These are phyloP conservation scores for Scomber scombrus DNA, from an alignment of 2,113 vertebrate species.

Conservation along the genomic window DNA sequence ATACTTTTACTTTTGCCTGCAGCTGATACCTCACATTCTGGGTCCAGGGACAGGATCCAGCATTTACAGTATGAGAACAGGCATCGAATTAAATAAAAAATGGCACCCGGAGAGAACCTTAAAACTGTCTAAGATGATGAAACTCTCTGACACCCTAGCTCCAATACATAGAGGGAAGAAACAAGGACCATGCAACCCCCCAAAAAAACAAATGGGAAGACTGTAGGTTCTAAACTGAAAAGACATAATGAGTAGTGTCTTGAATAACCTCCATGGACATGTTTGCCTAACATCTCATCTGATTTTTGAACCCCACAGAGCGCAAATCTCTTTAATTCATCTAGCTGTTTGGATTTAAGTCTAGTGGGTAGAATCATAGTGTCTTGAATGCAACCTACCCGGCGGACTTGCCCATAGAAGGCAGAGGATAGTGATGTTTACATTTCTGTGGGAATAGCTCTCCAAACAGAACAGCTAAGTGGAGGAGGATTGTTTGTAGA, in stretches of 20 bases:
- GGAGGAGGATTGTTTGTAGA: conserved; percentile 73
- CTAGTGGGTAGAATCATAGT: conserved; percentile 2
- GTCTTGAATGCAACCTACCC: conserved; percentile 37
- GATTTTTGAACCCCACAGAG: conserved; percentile 49
- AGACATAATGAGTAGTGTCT: conserved; percentile 53
- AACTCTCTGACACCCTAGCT: conserved; percentile 51
- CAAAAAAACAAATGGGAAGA: conserved; percentile 38
- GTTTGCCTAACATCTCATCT: conserved; percentile 62
- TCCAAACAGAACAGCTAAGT: conserved; percentile 71
- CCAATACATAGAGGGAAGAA: conserved; percentile 8
- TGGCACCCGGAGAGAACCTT: conserved; percentile 38
- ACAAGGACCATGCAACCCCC: conserved; percentile 10
- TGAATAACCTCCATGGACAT: conserved; percentile 40
- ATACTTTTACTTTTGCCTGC: conserved; percentile 51
- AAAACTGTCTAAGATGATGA: conserved; percentile 61
- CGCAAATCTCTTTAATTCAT: conserved; percentile 62
- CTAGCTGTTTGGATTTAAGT: conserved; percentile 66
- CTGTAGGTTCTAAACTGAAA: conserved; percentile 38
- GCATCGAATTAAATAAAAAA: conserved; percentile 68
- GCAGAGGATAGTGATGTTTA: conserved; percentile 69
- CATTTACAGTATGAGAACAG: conserved; percentile 61
- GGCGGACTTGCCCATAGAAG: conserved; percentile 56
- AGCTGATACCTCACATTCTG: conserved; percentile 55
- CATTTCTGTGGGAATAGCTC: conserved; percentile 72
- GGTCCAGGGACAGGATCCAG: conserved; percentile 57